Conservation (phyloP, 2,888 invertebrate species). For the Choreutis nemorana region DNA sequence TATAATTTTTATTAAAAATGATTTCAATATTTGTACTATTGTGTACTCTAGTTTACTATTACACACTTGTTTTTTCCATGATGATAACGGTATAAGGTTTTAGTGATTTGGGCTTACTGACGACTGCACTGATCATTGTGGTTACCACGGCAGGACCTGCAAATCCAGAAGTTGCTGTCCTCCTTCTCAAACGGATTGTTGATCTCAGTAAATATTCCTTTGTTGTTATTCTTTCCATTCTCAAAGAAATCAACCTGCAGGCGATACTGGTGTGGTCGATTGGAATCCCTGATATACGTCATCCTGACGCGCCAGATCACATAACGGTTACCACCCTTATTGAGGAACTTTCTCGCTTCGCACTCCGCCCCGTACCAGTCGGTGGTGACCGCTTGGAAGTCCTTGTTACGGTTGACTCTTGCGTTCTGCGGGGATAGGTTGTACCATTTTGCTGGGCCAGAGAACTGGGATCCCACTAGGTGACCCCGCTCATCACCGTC, state of each 20-base stretch:
- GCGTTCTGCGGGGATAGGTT: constrained; percentile 9
- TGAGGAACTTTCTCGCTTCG: constrained; percentile 7
- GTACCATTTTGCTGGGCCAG: constrained; percentile 9
- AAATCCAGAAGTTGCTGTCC: constrained; percentile 8
- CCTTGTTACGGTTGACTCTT: constrained; percentile 7
- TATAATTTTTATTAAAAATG: too few species aligned
- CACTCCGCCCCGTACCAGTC: constrained; percentile 8
- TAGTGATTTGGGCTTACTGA: constrained; percentile 1
- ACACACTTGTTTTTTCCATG: too few species aligned
- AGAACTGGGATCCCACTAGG: constrained; percentile 8
- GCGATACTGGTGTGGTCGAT: constrained; percentile 7
- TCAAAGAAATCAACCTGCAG: too few species aligned
- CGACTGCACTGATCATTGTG: constrained; percentile 3
- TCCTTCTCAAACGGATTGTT: constrained; percentile 6
- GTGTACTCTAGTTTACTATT: too few species aligned
- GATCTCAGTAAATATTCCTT: constrained; percentile 3
- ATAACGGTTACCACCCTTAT: constrained; percentile 5
- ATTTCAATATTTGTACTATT: too few species aligned
- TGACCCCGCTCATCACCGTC: constrained; percentile 8
- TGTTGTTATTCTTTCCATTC: not conserved
- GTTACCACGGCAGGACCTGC: constrained; percentile 4
- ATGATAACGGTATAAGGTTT: too few species aligned
- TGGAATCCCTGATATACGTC: constrained; percentile 5
- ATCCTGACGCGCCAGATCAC: constrained; percentile 6
- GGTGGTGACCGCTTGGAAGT: constrained; percentile 7